phyloP scores from a whole-genome alignment of 2,888 invertebrate species.

The Tachystola acroxantha region DNA sequence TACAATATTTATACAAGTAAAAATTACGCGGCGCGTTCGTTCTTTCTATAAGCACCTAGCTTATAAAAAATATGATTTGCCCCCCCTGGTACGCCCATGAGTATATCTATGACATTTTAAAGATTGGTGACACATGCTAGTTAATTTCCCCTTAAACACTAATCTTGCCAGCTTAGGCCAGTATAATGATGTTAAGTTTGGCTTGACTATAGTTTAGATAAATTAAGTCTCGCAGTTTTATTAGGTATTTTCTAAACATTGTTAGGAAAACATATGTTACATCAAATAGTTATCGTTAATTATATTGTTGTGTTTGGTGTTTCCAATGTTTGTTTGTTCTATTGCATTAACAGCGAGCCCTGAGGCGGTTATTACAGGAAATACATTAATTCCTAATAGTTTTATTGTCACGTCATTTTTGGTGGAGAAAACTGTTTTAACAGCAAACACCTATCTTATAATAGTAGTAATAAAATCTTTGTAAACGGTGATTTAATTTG shows the following conservation, averaged over 20 bases:
- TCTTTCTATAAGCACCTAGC: too few species aligned
- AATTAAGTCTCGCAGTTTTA: conserved; percentile 1
- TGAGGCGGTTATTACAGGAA: conserved; percentile 33
- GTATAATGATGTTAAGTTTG: conserved; percentile 17
- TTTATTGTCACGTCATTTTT: conserved; percentile 17
- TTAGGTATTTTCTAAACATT: background rate
- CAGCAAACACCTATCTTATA: background rate
- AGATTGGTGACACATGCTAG: too few species aligned
- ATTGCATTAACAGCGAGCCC: conserved; percentile 18
- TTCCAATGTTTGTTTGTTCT: conserved; percentile 1
- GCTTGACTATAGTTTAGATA: conserved; percentile 12
- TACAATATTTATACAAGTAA: too few species aligned
- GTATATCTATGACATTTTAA: too few species aligned
- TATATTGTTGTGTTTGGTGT: conserved; percentile 2
- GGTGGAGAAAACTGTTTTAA: background rate
- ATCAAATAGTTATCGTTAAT: background rate
- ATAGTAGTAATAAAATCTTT: too few species aligned
- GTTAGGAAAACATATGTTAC: background rate
- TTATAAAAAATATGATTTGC: too few species aligned
- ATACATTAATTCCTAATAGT: conserved; percentile 14
- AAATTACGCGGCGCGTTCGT: too few species aligned
- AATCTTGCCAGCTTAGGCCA: conserved; percentile 15
- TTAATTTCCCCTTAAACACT: too few species aligned
- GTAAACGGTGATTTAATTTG: too few species aligned
- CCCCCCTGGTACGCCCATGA: too few species aligned